Percentiles rank a stretch among this genome's conserved stretches.
phyloP scores from a whole-genome alignment of 2,797 vertebrate species.

The Microcaecilia unicolor region DNA sequence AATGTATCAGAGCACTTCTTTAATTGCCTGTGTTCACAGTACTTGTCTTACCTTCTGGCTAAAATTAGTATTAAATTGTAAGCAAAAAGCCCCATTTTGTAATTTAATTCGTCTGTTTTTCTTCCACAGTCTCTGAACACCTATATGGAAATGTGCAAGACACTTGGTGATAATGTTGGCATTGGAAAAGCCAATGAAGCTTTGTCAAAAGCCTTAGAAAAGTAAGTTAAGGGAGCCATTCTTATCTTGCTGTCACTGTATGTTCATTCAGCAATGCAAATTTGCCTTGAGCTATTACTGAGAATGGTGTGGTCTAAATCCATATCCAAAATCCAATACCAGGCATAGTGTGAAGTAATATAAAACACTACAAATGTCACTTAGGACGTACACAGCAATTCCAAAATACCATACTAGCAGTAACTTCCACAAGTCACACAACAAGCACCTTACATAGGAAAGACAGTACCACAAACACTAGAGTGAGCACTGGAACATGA shows the following conservation, averaged over 20 bases:
- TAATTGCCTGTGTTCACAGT: background rate
- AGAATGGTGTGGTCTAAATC: too few relatives aligned
- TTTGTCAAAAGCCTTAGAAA: constrained; percentile 49
- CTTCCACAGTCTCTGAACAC: constrained; percentile 38
- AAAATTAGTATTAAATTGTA: background rate
- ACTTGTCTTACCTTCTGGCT: too few relatives aligned
- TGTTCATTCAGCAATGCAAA: constrained; percentile 46
- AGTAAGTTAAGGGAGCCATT: constrained; percentile 51
- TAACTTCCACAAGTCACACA: too few relatives aligned
- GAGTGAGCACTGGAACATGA: too few relatives aligned
- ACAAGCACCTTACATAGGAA: too few relatives aligned
- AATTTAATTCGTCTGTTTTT: constrained; percentile 7
- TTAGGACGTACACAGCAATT: too few relatives aligned
- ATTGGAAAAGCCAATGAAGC: constrained; percentile 56
- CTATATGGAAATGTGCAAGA: constrained; percentile 42
- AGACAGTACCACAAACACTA: too few relatives aligned
- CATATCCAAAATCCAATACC: too few relatives aligned
- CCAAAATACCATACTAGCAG: too few relatives aligned
- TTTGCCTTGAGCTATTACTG: too few relatives aligned
- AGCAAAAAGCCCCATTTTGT: background rate
- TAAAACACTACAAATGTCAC: too few relatives aligned
- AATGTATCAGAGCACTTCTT: background rate
- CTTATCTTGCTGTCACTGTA: constrained; percentile 43
- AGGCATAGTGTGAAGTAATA: too few relatives aligned
- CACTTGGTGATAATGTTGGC: constrained; percentile 39